Evolutionary conservation across 1,140 invertebrate species (phyloP).

Genomic region (Papilio polyxenes): DNA sequence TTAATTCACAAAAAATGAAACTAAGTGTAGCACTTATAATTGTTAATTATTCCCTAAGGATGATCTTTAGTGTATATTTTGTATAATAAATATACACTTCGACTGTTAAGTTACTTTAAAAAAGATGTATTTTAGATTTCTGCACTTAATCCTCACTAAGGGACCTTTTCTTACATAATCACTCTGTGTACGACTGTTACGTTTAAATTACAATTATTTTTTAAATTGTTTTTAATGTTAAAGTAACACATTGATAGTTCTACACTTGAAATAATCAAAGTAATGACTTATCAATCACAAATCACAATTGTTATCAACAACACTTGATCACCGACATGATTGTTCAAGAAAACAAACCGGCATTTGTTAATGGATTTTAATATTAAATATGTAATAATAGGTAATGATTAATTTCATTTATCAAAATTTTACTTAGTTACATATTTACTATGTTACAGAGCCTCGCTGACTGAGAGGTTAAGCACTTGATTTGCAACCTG

Average conservation of each 20-base stretch:
- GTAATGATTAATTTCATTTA: slow-evolving; percentile 13
- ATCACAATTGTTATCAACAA: background rate
- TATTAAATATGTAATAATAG: slow-evolving; percentile 1
- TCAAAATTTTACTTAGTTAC: background rate
- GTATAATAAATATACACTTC: no score
- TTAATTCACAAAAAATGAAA: no score
- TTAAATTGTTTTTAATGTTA: slow-evolving; percentile 7
- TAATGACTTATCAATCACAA: slow-evolving; percentile 18
- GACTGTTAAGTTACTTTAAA: no score
- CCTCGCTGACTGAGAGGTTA: no score
- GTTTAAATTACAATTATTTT: background rate
- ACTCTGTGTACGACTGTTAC: background rate
- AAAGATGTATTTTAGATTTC: no score
- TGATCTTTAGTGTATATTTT: no score
- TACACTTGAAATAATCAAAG: slow-evolving; percentile 8
- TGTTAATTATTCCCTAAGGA: no score
- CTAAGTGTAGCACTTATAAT: no score
- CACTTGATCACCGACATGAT: background rate
- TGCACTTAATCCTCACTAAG: no score
- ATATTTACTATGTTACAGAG: no score
- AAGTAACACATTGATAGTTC: background rate
- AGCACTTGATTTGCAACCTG: no score
- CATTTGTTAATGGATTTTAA: slow-evolving; percentile 2
- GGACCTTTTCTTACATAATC: background rate
- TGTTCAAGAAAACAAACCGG: background rate